Conservation (phyloP, 1,140 invertebrate genomes). For the Arion vulgaris region DNA sequence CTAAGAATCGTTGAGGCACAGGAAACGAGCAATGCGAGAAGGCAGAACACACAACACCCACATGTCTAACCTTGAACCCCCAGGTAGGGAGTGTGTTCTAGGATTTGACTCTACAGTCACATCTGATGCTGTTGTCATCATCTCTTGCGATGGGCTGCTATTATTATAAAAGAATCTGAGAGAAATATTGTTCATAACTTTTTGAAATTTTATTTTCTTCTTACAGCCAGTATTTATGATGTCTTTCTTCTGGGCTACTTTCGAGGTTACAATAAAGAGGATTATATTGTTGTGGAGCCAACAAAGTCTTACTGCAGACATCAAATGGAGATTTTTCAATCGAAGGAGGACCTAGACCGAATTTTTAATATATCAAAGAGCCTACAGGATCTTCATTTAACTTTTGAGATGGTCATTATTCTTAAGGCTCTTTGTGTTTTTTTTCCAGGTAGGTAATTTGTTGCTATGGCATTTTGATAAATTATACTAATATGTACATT, state of each 20-base stretch:
- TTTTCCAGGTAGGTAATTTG: slow-evolving; percentile 12
- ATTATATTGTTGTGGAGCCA: background rate
- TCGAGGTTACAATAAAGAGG: slow-evolving; percentile 24
- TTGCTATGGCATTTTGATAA: too few species aligned
- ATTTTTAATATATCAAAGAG: slow-evolving; percentile 12
- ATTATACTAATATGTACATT: too few species aligned
- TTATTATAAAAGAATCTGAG: too few species aligned
- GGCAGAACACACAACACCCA: too few species aligned
- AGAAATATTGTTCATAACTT: too few species aligned
- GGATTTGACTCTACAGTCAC: too few species aligned
- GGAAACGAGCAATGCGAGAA: too few species aligned
- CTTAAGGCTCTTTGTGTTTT: slow-evolving; percentile 22
- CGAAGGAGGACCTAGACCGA: background rate
- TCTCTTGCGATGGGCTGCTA: too few species aligned
- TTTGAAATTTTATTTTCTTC: background rate
- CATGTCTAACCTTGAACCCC: too few species aligned
- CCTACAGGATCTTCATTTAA: slow-evolving; percentile 19
- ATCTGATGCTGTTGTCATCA: too few species aligned
- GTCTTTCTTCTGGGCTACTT: slow-evolving; percentile 16
- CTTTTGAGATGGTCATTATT: slow-evolving; percentile 16
- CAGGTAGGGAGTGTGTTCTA: too few species aligned
- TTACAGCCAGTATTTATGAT: slow-evolving; percentile 21
- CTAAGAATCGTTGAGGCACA: too few species aligned
- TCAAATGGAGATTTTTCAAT: slow-evolving; percentile 9
- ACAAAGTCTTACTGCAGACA: slow-evolving; percentile 8